A percentile compares a stretch with the other conserved stretches of the same genome.
phyloP scores from a whole-genome alignment of 2,888 invertebrate species.

The Phrixothrix hirtus region DNA sequence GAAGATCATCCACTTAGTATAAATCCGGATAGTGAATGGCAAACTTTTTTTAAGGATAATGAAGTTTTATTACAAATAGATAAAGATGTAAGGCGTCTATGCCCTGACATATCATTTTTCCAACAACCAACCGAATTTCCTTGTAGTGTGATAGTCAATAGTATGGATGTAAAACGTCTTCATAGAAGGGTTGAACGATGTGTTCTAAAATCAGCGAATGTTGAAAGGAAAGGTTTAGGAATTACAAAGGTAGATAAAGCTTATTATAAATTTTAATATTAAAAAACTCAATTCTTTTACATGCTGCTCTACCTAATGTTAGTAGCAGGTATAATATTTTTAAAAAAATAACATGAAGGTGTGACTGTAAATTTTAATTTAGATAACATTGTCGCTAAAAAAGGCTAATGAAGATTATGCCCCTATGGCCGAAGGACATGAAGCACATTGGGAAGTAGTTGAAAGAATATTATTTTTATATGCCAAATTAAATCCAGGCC shows the following conservation, averaged over 20 bases:
- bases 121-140: conserved; percentile 93
- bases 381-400: conserved; percentile 73
- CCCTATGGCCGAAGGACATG: conserved; percentile 85
- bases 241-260: conserved; percentile 76
- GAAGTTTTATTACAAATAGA: conserved; percentile 97
- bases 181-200: conserved; percentile 88
- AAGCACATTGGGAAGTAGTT: conserved; percentile 98
- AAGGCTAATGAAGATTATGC: conserved; percentile 81
- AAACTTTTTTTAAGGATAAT: conserved; percentile 94
- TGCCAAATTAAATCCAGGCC: conserved; percentile 97
- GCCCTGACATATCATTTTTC: conserved; percentile 97
- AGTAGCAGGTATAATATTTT: conserved; percentile 44
- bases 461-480: conserved; percentile 96
- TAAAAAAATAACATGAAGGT: no score
- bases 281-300: conserved; percentile 12
- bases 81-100: conserved; percentile 91
- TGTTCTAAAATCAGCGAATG: conserved; percentile 82
- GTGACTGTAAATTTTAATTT: conserved; percentile 34
- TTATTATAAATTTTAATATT: conserved; percentile 7
- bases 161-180: conserved; percentile 79
- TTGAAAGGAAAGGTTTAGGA: conserved; percentile 85
- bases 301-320: conserved; percentile 31
- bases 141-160: conserved; percentile 77
- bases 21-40: conserved; percentile 96
- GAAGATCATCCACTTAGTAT: conserved; percentile 91